Percentiles rank a stretch among this genome's conserved stretches.
Conservation (phyloP, 2,888 invertebrate species). For the Thereva nobilitata region DNA sequence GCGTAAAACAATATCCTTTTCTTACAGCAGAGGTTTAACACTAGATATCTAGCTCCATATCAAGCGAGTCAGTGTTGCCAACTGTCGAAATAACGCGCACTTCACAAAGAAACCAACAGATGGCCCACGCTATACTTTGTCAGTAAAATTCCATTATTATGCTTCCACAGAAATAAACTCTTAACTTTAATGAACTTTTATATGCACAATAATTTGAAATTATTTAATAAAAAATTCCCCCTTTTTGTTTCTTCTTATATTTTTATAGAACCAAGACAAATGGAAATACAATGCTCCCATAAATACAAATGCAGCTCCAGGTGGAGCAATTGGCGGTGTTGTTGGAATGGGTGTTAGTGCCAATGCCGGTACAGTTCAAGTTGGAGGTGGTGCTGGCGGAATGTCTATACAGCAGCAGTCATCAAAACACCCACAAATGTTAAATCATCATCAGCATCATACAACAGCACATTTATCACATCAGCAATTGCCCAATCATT, state of each 20-base stretch:
- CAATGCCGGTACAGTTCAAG: slow-evolving; percentile 54
- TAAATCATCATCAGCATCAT: slow-evolving; percentile 53
- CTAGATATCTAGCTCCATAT: too few species aligned
- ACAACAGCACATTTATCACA: slow-evolving; percentile 60
- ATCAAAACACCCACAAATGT: slow-evolving; percentile 60
- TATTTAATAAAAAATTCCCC: neutral
- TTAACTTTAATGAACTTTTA: too few species aligned
- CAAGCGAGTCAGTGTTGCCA: too few species aligned
- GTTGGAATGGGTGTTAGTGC: slow-evolving; percentile 57
- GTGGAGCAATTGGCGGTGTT: slow-evolving; percentile 59
- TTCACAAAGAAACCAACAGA: too few species aligned
- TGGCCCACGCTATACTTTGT: too few species aligned
- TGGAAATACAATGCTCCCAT: slow-evolving; percentile 77
- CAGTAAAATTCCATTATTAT: too few species aligned
- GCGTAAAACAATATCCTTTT: too few species aligned
- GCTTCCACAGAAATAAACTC: too few species aligned
- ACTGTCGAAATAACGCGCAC: too few species aligned
- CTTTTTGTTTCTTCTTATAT: slow-evolving; percentile 49
- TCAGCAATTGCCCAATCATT: slow-evolving; percentile 58
- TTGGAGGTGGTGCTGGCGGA: slow-evolving; percentile 54
- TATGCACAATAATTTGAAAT: too few species aligned
- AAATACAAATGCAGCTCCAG: slow-evolving; percentile 61
- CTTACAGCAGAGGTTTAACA: too few species aligned
- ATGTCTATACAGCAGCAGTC: slow-evolving; percentile 55
- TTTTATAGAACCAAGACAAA: slow-evolving; percentile 83